These are phyloP conservation scores for Pelagia noctiluca DNA, from an alignment of 30 jellyfish, hydroid and myxozoan species.

Conservation along the genomic window DNA sequence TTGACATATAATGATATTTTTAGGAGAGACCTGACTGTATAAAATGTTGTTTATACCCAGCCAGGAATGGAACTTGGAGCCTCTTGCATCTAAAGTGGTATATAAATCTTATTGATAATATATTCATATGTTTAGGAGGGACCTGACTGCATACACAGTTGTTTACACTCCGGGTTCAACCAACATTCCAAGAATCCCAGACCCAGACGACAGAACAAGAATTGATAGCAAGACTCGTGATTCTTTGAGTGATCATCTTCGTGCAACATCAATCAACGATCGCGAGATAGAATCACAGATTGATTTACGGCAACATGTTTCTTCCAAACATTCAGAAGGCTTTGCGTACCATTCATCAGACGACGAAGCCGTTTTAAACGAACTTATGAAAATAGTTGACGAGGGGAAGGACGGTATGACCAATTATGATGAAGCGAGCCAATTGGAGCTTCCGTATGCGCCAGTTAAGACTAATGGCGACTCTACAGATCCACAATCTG, in stretches of 20 bases:
- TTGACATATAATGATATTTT: too few species aligned
- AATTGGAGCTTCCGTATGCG: background rate
- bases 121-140: background rate
- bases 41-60: too few species aligned
- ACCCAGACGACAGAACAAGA: too few species aligned
- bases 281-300: too few species aligned
- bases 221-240: too few species aligned
- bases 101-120: background rate
- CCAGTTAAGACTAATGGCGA: background rate
- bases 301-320: too few species aligned
- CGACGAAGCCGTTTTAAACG: constrained; percentile 62
- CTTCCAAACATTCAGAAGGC: constrained; percentile 41
- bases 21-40: too few species aligned
- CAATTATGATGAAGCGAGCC: background rate
- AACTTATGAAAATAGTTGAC: constrained; percentile 53
- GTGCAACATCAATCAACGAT: too few species aligned
- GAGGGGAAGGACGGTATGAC: constrained; percentile 14
- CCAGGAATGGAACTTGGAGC: background rate
- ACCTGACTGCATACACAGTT: background rate
- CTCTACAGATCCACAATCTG: background rate
- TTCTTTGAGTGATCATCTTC: too few species aligned
- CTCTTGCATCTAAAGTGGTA: background rate
- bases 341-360: constrained; percentile 43
- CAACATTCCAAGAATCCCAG: background rate
- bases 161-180: background rate